Base-by-base conservation (phyloP, 2,797 vertebrate species). In the Smutsia gigantea region DNA sequence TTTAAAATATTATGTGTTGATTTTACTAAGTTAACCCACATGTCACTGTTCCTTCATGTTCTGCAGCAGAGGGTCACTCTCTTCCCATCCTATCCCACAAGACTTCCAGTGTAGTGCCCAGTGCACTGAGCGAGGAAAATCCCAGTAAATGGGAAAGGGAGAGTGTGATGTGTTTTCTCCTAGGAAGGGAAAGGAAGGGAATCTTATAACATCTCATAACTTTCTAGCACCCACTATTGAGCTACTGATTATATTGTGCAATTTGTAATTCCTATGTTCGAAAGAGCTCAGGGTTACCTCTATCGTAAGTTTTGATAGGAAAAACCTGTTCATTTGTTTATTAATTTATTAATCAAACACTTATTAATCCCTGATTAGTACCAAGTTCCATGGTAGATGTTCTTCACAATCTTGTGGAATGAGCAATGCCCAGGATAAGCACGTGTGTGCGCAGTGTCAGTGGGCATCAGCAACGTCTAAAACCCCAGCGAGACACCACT, bases 11-110 rank as follows among this genome's bases (percentile, higher is more conserved):
- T 61, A 39, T 59, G n/a, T 78, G 39, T 84, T 78, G 55, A 84
- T 81, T 91, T 87, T 96, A 55, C 4, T 79, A 93, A 77, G 39
- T 93, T 89, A 84, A 51, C 53, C 75, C 15, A 15, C 51, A 29
- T 51, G 5, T 87, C 37, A 12, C 13, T 34, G 57, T 66, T 86
- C 34, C 34, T 49, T 74, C 17, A 31, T 64, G 27, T 64, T 29
- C 55, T 94, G n/a, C 21, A 23, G 19, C 14, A 64, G 64, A 83
- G 3, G 6, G 3, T 75, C 21, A 55, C 29, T 87, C 34, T 79
- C 0, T 92, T 87, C 4, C 17, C 13, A 51, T 71, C 9, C 31
- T 83, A 12, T 57, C 1, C 39, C 75, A 15, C 0, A 69, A 93
- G 51, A 79, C 4, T 46, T 69, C 61, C 17, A 71, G 57, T 39